Evolutionary conservation across 2,888 invertebrate genomes (phyloP).

Genomic region (Microctonus hyperodae): DNA sequence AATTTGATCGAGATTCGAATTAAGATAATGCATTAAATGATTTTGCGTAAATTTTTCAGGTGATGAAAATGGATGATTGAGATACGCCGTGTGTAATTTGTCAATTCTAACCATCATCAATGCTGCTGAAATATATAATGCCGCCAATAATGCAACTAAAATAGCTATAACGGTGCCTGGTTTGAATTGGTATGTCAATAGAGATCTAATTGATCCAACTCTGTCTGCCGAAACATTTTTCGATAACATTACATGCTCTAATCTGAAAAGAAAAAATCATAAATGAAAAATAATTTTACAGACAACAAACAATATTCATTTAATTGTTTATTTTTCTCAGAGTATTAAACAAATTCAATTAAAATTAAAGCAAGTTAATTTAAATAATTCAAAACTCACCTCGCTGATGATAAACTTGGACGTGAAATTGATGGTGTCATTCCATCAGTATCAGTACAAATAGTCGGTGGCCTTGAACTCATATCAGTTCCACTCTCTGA

Average conservation of each 20-base stretch:
- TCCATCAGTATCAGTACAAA: constrained; percentile 52
- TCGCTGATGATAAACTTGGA: constrained; percentile 44
- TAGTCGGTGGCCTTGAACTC: constrained; percentile 58
- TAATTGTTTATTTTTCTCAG: not conserved
- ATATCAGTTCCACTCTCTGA: constrained; percentile 63
- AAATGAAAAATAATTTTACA: not conserved
- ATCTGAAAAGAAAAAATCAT: constrained; percentile 37
- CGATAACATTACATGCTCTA: constrained; percentile 44
- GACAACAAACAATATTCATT: not conserved
- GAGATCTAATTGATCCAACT: constrained; percentile 35
- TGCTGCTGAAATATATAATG: constrained; percentile 57
- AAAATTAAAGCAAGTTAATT: too few relatives aligned
- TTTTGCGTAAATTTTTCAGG: constrained; percentile 58
- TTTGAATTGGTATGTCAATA: constrained; percentile 41
- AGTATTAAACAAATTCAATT: too few relatives aligned
- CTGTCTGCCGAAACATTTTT: constrained; percentile 33
- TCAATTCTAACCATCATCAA: constrained; percentile 60
- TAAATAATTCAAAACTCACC: constrained; percentile 27
- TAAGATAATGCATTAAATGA: constrained; percentile 65
- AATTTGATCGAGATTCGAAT: constrained; percentile 81
- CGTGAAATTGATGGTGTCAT: constrained; percentile 47
- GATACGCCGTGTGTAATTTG: constrained; percentile 56
- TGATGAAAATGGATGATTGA: constrained; percentile 58
- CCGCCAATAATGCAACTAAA: constrained; percentile 53
- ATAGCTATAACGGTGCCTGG: constrained; percentile 55